Conservation (phyloP, 2,888 invertebrate species). For the Phengaris arion region DNA sequence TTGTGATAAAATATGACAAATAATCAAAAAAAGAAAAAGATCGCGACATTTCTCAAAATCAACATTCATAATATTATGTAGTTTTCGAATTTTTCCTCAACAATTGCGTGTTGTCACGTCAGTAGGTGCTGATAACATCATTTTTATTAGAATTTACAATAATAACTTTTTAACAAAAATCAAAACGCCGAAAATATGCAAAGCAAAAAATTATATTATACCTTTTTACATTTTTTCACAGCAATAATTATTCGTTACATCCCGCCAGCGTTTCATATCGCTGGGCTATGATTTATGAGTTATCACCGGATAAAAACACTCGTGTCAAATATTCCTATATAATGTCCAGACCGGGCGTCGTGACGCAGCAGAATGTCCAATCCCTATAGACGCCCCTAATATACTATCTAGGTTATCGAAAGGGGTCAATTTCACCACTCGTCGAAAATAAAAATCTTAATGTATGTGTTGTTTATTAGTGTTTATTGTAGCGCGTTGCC, state of each 20-base stretch:
- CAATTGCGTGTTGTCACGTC: not conserved
- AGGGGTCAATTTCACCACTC: not conserved
- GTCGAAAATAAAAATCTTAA: not conserved
- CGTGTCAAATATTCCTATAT: conserved; percentile 14
- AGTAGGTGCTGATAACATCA: not conserved
- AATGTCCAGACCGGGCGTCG: conserved; percentile 1
- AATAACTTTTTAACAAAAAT: too few relatives aligned
- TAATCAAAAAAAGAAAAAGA: too few relatives aligned
- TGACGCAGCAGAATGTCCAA: conserved; percentile 10
- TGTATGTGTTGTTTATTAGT: not conserved
- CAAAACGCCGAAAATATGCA: too few relatives aligned
- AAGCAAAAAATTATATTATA: too few relatives aligned
- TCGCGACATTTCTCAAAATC: too few relatives aligned
- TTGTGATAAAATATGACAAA: too few relatives aligned
- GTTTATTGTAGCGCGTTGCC: not conserved
- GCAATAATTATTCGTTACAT: not conserved
- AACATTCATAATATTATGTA: too few relatives aligned
- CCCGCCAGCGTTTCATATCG: not conserved
- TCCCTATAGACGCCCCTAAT: conserved; percentile 5
- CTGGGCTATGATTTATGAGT: not conserved
- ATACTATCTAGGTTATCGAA: conserved; percentile 5
- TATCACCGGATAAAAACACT: conserved; percentile 10
- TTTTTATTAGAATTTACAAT: not conserved
- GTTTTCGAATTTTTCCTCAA: not conserved
- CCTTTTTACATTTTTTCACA: not conserved